These are phyloP conservation scores for Acomys russatus DNA, from an alignment of 2,797 vertebrate species.

Conservation along the genomic window DNA sequence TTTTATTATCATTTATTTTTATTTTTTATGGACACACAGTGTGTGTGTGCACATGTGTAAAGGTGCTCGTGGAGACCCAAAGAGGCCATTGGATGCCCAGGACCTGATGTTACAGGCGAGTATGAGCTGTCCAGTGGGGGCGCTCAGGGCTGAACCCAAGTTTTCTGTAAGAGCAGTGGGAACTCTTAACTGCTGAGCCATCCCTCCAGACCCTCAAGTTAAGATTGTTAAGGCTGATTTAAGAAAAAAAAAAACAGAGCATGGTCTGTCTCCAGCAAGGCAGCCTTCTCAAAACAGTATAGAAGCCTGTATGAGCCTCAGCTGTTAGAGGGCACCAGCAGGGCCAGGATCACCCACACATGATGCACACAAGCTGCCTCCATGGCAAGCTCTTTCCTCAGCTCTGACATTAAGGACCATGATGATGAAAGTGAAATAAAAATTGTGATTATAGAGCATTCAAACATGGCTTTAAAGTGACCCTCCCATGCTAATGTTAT, in stretches of 20 bases:
- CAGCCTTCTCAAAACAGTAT: not conserved
- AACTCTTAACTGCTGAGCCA: too few relatives aligned
- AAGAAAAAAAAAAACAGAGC: not conserved
- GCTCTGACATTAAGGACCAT: not conserved
- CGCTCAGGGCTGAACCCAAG: not conserved
- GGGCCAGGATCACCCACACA: not conserved
- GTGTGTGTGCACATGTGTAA: not conserved
- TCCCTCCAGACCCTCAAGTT: not conserved
- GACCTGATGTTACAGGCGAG: not conserved
- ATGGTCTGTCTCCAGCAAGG: not conserved
- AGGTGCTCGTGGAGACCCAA: not conserved
- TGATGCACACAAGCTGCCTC: not conserved
- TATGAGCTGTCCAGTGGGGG: not conserved
- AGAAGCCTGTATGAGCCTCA: not conserved
- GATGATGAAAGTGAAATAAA: constrained; percentile 20
- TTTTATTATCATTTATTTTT: not conserved
- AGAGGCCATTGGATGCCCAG: not conserved
- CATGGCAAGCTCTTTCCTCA: not conserved
- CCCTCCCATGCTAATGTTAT: not conserved
- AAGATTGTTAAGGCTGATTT: not conserved
- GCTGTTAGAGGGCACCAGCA: not conserved
- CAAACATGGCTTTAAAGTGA: constrained; percentile 18
- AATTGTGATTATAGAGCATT: not conserved
- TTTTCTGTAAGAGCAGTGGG: not conserved
- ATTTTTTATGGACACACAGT: not conserved